Evolutionary conservation across 2,888 invertebrate species (phyloP).

Genomic region (Geophilus truncorum): DNA sequence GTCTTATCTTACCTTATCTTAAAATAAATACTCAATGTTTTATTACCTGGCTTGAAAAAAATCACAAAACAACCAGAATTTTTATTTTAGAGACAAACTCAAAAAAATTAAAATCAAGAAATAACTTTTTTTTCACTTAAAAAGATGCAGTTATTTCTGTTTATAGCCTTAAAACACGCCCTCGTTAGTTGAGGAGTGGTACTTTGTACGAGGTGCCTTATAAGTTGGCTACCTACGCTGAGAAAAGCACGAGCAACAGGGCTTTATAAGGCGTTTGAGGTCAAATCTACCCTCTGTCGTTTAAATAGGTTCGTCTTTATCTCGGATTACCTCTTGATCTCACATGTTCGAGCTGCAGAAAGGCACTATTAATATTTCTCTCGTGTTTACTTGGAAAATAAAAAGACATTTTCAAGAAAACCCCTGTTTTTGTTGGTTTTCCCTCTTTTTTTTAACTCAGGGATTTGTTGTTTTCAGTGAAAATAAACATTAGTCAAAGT

Average conservation of each 20-base stretch:
- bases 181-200: not conserved
- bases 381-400: too few relatives aligned
- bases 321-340: conserved; percentile 20
- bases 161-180: not conserved
- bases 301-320: conserved; percentile 20
- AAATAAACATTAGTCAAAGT: not conserved
- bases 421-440: too few relatives aligned
- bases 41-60: too few relatives aligned
- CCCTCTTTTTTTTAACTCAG: not conserved
- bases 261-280: conserved; percentile 7
- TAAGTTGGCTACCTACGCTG: conserved; percentile 7
- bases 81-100: too few relatives aligned
- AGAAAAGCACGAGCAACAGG: conserved; percentile 1
- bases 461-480: not conserved
- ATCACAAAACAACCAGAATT: too few relatives aligned
- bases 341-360: not conserved
- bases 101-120: not conserved
- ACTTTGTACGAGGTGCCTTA: not conserved
- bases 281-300: not conserved
- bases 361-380: too few relatives aligned
- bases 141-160: not conserved
- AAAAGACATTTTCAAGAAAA: not conserved
- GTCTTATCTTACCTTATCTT: too few relatives aligned
- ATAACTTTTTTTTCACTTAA: not conserved
- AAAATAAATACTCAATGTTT: too few relatives aligned